Conservation (phyloP, 2,797 vertebrate genomes). For the Ara ararauna region DNA sequence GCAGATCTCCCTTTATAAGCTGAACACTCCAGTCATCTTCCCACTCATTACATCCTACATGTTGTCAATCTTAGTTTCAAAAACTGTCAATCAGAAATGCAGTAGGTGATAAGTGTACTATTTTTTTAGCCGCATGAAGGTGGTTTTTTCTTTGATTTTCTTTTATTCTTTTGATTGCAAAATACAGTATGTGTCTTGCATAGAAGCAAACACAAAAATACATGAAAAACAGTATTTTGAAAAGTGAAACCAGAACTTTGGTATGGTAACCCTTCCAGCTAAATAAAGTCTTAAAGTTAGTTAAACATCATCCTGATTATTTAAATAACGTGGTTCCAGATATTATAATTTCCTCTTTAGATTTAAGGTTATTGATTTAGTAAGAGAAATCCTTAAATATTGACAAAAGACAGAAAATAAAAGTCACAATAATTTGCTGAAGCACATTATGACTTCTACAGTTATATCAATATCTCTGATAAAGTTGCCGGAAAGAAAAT, state of each 20-base stretch:
- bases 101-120: conserved; percentile 19
- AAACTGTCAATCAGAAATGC: conserved; percentile 57
- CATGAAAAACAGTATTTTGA: conserved; percentile 55
- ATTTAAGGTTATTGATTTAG: background rate
- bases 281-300: conserved; percentile 52
- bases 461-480: background rate
- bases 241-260: conserved; percentile 36
- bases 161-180: conserved; percentile 66
- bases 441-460: background rate
- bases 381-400: background rate
- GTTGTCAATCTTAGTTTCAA: conserved; percentile 66
- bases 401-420: background rate
- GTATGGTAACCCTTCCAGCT: background rate
- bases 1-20: conserved; percentile 42
- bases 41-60: conserved; percentile 67
- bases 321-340: background rate
- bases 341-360: conserved; percentile 22
- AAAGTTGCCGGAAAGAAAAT: background rate
- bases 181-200: conserved; percentile 11
- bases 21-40: conserved; percentile 53
- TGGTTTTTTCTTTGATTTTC: conserved; percentile 54
- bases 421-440: conserved; percentile 10
- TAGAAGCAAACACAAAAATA: conserved; percentile 37
- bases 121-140: conserved; percentile 10
- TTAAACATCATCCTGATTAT: conserved; percentile 5